Evolutionary conservation across 1,140 invertebrate species (phyloP).

Genomic region (Temnothorax nylanderi): DNA sequence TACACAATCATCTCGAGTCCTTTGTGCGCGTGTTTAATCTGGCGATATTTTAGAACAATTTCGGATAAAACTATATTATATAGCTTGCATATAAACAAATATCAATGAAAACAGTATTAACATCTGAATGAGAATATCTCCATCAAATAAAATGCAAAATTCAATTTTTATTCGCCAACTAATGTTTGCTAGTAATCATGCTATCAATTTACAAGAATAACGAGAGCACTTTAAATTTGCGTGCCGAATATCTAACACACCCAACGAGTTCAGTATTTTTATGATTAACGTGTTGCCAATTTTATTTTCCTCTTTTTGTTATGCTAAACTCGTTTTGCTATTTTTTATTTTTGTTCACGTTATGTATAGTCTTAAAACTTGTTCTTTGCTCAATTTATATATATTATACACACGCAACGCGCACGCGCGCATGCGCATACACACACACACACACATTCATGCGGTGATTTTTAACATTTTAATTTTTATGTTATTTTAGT

Average conservation of each 20-base stretch:
- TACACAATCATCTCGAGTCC: constrained; percentile 13
- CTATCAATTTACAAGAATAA: constrained; percentile 22
- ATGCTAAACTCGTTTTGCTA: not conserved
- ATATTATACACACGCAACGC: not conserved
- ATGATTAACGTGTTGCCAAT: not conserved
- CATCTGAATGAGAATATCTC: not conserved
- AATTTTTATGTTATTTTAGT: not conserved
- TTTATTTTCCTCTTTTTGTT: not conserved
- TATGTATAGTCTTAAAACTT: not conserved
- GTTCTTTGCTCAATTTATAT: not conserved
- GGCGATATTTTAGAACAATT: constrained; percentile 21
- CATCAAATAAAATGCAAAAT: constrained; percentile 19
- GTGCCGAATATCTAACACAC: constrained; percentile 10
- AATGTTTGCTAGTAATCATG: not conserved
- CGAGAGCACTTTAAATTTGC: constrained; percentile 10
- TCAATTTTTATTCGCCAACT: constrained; percentile 4
- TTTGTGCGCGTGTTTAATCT: constrained; percentile 65
- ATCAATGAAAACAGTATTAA: not conserved
- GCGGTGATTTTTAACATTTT: not conserved
- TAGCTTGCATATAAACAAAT: not conserved
- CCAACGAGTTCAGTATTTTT: not conserved
- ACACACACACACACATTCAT: not conserved
- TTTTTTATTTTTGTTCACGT: not conserved
- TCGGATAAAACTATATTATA: not conserved
- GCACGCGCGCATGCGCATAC: no score